These are phyloP conservation scores for Xiphorhynchus erythropygius DNA, from an alignment of 2,797 vertebrate genomes.

Conservation along the genomic window DNA sequence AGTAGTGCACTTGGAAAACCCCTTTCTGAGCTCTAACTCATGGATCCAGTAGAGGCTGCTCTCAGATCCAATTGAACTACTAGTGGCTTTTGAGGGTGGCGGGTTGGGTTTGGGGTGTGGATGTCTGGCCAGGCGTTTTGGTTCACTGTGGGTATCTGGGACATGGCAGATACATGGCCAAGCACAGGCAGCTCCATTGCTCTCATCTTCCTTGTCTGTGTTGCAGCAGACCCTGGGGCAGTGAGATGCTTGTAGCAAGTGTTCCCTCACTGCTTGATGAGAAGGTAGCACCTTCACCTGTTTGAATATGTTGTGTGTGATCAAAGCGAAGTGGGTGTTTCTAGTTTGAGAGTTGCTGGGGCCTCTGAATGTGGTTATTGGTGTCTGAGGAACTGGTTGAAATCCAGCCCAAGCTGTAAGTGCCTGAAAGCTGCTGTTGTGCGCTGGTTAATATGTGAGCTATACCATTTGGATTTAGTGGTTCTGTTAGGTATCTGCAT, in stretches of 20 bases:
- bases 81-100: background rate
- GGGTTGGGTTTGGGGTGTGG: background rate
- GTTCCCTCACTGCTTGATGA: background rate
- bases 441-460: background rate
- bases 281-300: background rate
- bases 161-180: fast-evolving
- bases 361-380: background rate
- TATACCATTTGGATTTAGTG: background rate
- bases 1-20: background rate
- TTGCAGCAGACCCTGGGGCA: background rate
- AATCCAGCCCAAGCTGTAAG: background rate
- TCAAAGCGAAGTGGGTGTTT: background rate
- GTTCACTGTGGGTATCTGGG: background rate
- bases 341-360: background rate
- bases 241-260: background rate
- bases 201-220: background rate
- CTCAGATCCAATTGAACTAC: background rate
- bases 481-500: background rate
- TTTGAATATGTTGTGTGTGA: background rate
- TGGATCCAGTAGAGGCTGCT: background rate
- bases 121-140: background rate
- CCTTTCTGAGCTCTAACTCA: background rate
- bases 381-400: background rate
- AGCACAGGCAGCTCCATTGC: background rate
- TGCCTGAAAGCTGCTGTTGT: constrained; percentile 22